Percentiles rank a stretch among this genome's conserved stretches.
Conservation (phyloP, 2,797 vertebrate species). For the Euthynnus affinis region DNA sequence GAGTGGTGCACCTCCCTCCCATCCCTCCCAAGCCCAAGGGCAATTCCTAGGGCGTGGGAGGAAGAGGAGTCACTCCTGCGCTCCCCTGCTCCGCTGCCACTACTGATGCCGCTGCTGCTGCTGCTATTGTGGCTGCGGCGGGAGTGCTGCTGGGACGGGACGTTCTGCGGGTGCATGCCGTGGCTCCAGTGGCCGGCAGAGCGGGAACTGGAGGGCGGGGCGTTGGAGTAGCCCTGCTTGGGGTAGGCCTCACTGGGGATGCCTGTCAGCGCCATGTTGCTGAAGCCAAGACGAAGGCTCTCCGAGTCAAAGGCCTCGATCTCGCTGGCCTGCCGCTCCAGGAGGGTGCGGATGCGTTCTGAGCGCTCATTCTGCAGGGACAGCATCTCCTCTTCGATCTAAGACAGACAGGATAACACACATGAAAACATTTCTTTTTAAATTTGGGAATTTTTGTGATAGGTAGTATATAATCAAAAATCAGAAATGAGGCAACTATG, state of each 20-base stretch:
- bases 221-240: conserved; percentile 91
- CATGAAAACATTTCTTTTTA: background rate
- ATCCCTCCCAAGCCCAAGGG: conserved; percentile 71
- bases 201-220: conserved; percentile 85
- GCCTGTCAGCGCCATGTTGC: conserved; percentile 91
- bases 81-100: conserved; percentile 58
- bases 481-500: too few relatives aligned
- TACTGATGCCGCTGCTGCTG: conserved; percentile 53
- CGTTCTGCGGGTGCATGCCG: conserved; percentile 84
- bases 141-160: conserved; percentile 85
- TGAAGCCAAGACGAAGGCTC: conserved; percentile 93
- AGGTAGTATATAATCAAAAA: too few relatives aligned
- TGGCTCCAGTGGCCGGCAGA: conserved; percentile 92
- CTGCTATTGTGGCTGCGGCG: conserved; percentile 86
- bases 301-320: conserved; percentile 94
- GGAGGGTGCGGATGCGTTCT: conserved; percentile 91
- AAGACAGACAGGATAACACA: background rate
- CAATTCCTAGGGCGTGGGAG: conserved; percentile 74
- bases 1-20: conserved; percentile 80
- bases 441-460: too few relatives aligned
- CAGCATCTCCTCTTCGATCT: conserved; percentile 96
- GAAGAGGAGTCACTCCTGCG: conserved; percentile 80
- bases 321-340: conserved; percentile 93
- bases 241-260: conserved; percentile 91
- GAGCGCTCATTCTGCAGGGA: conserved; percentile 93